phyloP scores from a whole-genome alignment of 2,113 vertebrate species.

The Oncorhynchus keta region DNA sequence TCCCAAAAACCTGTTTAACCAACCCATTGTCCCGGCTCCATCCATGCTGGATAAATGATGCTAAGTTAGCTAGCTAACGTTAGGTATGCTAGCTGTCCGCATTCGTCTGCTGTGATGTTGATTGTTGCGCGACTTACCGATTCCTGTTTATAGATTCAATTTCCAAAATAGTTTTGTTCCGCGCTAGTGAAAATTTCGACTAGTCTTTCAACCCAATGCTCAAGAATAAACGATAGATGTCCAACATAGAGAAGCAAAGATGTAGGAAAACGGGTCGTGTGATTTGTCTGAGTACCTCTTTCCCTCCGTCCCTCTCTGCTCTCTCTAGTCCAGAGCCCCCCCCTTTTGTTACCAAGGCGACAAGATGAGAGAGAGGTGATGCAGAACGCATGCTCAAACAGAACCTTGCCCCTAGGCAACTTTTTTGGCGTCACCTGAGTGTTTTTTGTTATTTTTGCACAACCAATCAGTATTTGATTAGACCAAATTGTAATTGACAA shows the following conservation, averaged over 20 bases:
- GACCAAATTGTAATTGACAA: neutral
- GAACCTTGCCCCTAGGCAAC: slow-evolving; percentile 24
- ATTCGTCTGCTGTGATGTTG: neutral
- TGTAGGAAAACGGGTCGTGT: slow-evolving; percentile 49
- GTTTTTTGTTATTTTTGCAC: neutral
- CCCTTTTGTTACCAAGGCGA: slow-evolving; percentile 67
- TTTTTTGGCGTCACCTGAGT: slow-evolving; percentile 1
- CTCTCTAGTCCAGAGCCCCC: slow-evolving; percentile 33
- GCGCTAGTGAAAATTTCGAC: neutral
- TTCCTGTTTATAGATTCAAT: slow-evolving; percentile 16
- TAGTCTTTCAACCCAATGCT: neutral
- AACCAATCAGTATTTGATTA: too few relatives aligned
- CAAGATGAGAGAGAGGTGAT: slow-evolving; percentile 70
- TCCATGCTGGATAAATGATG: slow-evolving; percentile 29
- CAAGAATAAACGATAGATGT: slow-evolving; percentile 9
- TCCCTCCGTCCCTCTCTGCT: slow-evolving; percentile 45
- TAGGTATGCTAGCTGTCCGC: slow-evolving; percentile 27
- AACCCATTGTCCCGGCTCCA: slow-evolving; percentile 55
- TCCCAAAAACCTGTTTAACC: slow-evolving; percentile 17
- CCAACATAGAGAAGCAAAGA: slow-evolving; percentile 25
- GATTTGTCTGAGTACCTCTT: slow-evolving; percentile 60
- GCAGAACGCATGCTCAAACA: slow-evolving; percentile 72
- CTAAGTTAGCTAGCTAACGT: slow-evolving; percentile 7
- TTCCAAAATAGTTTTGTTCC: neutral
- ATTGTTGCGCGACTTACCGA: slow-evolving; percentile 47